Evolutionary conservation across 37 sponge, comb jelly and placozoan genomes (phyloP), one percentile per base, ranked within the genome.

Genomic region (Hormiphora californensis): DNA sequence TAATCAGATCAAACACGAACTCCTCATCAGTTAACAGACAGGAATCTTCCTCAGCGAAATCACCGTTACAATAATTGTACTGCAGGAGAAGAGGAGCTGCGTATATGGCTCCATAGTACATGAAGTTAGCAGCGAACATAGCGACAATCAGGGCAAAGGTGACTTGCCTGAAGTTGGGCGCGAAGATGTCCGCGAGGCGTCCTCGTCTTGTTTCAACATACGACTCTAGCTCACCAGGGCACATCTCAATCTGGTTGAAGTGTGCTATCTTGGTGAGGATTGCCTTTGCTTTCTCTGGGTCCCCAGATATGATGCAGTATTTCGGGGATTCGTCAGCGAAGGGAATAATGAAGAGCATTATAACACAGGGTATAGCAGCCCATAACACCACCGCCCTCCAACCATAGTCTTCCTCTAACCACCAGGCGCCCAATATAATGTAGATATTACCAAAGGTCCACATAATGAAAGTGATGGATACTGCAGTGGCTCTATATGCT

Each of bases 301-400:
- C 15, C 8, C 35, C 35, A 33, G 67, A 65, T 3, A 65, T 65
- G 67, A 31, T 38, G 36, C 32, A 38, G 67, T 65, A 65, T 28
- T 33, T 65, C 19, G 31, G 28, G 17, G 38, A 36, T 38, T 65
- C 67, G 67, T 65, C 67, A 4, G 38, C 34, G 1, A 65, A 28
- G 8, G 67, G 67, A 21, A 65, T 35, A 34, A 65, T 7, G 67
- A 65, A 65, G 28, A 21, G 28, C 19, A 65, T 35, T 15, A 27
- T 32, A 31, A 65, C 37, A 65, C 67, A 65, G 17, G 67, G 67
- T 19, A 2, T 19, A 28, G 67, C 67, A 33, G 67, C 37, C 67
- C 67, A 65, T 11, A 65, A 17, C 37, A 65, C 67, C 9, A 65
- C 67, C 34, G 67, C 67, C 37, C 35, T 35, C 67, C 67, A 65